Percentiles rank a stretch among this genome's conserved stretches.
Evolutionary conservation across 2,113 vertebrate species (phyloP).

Genomic region (Tragelaphus buxtoni): DNA sequence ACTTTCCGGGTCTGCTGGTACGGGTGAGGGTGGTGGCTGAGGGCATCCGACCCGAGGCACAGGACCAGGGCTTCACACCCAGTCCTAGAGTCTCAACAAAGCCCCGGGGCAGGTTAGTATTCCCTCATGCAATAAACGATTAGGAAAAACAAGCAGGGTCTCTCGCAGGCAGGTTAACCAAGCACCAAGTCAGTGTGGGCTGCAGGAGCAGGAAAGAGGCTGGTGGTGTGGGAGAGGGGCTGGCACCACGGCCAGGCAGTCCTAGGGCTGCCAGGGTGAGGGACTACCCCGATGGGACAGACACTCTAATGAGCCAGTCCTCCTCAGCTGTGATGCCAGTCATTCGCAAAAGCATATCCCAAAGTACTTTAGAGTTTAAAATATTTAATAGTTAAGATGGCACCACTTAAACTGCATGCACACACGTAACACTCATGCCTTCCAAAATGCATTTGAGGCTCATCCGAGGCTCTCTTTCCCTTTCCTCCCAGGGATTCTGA

Average conservation of each 20-base stretch:
- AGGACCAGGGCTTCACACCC: background rate
- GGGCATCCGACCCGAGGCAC: rapidly evolving
- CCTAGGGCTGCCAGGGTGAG: background rate
- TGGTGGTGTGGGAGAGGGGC: background rate
- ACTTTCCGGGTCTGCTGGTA: background rate
- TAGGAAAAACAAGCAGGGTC: background rate
- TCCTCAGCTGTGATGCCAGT: background rate
- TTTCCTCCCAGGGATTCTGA: background rate
- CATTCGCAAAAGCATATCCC: constrained; percentile 4
- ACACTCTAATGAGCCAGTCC: background rate
- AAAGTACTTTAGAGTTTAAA: constrained; percentile 40
- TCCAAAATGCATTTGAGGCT: background rate
- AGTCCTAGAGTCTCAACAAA: background rate
- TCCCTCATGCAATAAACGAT: background rate
- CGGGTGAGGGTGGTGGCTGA: background rate
- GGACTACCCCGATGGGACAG: background rate
- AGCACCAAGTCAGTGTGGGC: background rate
- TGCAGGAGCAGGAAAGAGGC: background rate
- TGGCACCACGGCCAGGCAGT: background rate
- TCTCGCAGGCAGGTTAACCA: background rate
- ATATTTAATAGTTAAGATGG: constrained; percentile 60
- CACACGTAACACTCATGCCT: background rate
- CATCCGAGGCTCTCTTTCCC: background rate
- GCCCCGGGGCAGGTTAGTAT: background rate
- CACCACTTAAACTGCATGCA: constrained; percentile 30